These are phyloP conservation scores for Drosophila persimilis DNA, from an alignment of 1,140 invertebrate species.

Conservation along the genomic window DNA sequence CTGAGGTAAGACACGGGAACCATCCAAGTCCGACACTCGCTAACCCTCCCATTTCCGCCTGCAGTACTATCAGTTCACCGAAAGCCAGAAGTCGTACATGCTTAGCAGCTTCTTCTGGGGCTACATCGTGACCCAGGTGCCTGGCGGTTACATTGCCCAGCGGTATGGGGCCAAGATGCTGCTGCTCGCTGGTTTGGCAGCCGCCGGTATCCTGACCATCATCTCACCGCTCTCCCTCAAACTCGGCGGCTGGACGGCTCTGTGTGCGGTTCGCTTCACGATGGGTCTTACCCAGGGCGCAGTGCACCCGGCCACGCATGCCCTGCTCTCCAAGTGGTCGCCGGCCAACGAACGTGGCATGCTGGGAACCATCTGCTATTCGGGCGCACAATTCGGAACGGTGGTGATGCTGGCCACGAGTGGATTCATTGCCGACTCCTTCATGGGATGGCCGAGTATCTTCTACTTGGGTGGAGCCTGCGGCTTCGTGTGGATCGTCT, in stretches of 20 bases:
- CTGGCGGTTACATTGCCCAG: slow-evolving; percentile 73
- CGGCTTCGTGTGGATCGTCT: slow-evolving; percentile 85
- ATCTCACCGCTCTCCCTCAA: slow-evolving; percentile 79
- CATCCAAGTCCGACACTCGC: background rate
- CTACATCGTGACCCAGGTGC: slow-evolving; percentile 74
- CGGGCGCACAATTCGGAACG: slow-evolving; percentile 89
- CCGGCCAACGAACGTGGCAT: slow-evolving; percentile 85
- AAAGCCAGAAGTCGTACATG: slow-evolving; percentile 49
- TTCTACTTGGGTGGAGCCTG: slow-evolving; percentile 90
- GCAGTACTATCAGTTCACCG: slow-evolving; percentile 44
- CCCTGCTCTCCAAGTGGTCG: slow-evolving; percentile 91
- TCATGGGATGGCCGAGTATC: slow-evolving; percentile 89
- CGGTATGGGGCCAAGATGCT: slow-evolving; percentile 85
- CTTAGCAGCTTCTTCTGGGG: slow-evolving; percentile 87
- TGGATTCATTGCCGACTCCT: slow-evolving; percentile 87
- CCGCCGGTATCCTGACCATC: slow-evolving; percentile 83
- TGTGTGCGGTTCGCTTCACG: slow-evolving; percentile 86
- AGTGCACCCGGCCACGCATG: slow-evolving; percentile 92
- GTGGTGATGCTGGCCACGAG: slow-evolving; percentile 87
- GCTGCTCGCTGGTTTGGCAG: slow-evolving; percentile 52
- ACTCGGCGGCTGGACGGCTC: slow-evolving; percentile 85
- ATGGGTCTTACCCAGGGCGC: slow-evolving; percentile 92
- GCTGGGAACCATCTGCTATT: slow-evolving; percentile 86
- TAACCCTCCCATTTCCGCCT: background rate
- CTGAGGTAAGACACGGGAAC: slow-evolving; percentile 17